Percentiles rank a stretch among this genome's conserved stretches.
phyloP scores from a whole-genome alignment of 2,113 vertebrate genomes.

The Crotalus tigris region DNA sequence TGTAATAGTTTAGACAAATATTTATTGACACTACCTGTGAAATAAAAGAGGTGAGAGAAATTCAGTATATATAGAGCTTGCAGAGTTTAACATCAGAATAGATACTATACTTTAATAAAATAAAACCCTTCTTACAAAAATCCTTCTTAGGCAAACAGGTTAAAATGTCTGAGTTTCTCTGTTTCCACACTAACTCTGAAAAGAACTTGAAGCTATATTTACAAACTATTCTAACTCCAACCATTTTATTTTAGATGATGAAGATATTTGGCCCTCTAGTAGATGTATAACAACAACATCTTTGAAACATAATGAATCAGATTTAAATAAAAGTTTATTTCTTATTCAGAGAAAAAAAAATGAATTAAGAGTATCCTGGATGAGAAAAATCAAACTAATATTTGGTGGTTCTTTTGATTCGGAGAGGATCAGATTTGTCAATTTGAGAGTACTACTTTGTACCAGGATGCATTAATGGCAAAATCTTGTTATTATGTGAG shows the following conservation, averaged over 20 bases:
- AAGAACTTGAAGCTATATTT: not conserved
- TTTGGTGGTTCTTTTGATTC: not conserved
- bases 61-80: not conserved
- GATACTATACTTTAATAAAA: not conserved
- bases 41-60: constrained; percentile 37
- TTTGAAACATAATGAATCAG: not conserved
- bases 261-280: too few species aligned
- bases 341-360: not conserved
- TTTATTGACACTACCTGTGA: constrained; percentile 28
- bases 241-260: not conserved
- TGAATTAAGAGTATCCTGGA: not conserved
- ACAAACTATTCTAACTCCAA: not conserved
- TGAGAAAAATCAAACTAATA: not conserved
- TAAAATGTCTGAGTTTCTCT: not conserved
- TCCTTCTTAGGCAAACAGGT: not conserved
- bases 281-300: too few species aligned
- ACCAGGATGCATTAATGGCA: not conserved
- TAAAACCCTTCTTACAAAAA: rapidly evolving
- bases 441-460: not conserved
- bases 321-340: not conserved
- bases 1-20: constrained; percentile 33
- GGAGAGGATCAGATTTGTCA: not conserved
- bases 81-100: not conserved
- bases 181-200: not conserved
- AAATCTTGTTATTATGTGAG: not conserved